Base-by-base conservation (phyloP, 2,888 invertebrate species). In the Tolmerus cingulatus region DNA sequence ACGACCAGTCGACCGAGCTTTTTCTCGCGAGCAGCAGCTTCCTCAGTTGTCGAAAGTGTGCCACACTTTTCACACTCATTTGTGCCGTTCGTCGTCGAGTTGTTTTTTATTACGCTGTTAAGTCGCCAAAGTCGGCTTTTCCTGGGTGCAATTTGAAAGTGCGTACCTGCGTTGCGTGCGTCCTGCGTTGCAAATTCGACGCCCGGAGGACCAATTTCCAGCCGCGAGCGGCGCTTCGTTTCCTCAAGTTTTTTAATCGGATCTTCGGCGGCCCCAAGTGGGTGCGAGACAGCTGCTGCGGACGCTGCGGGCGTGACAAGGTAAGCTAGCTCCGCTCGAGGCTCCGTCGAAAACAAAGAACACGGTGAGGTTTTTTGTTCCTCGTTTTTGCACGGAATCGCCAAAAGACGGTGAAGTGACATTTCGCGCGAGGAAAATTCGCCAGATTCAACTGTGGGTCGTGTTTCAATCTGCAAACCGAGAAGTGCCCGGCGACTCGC, bases 301-400 rank as follows among this genome's bases (percentile, higher is more conserved):
- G 2, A 23, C 34, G 30, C n/a, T 55, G 19, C 55, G 16, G 16
- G 78, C 16, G 81, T 19, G 37, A 81, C 46, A 81, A 55, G 81
- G 81, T 55, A 55, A 34, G 55, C 14, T 55, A 55, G 51, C 46
- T 55, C 3, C 19, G 16, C 7, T 81, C 34, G 16, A 34, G 51
- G 30, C 46, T 27, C 46, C 55, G 16, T 37, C 30, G 81, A 55
- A 81, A 81, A 81, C 81, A 81, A 81, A 81, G 81, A 81, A 81
- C 43, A 46, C 46, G 46, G 30, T 16, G 34, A n/a, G 14, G 16
- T 34, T 81, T 51, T 81, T 81, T 55, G 16, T 81, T 81, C 8
- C 5, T 55, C 51, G 51, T 51, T 51, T 81, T 81, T 66, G 19
- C 66, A 55, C 23, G 8, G n/a, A 7, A 19, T 51, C 19, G 19